These are phyloP conservation scores for Oreochromis mossambicus DNA, from an alignment of 2,797 vertebrate species.

Conservation along the genomic window DNA sequence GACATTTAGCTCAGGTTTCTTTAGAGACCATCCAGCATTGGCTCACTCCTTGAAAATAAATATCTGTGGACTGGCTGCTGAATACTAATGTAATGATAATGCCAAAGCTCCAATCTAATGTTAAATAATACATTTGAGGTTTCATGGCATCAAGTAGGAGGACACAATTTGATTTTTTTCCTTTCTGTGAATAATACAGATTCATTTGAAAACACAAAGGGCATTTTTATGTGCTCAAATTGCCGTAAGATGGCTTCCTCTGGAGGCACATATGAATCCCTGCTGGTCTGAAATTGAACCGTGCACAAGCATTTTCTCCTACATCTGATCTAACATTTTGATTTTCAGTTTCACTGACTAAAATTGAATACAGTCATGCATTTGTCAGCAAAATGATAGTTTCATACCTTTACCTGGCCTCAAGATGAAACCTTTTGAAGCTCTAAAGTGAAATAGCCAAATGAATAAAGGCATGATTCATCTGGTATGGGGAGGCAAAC, in stretches of 20 bases:
- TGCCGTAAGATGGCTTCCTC: not conserved
- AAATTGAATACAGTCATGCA: not conserved
- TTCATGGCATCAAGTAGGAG: not conserved
- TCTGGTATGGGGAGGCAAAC: not conserved
- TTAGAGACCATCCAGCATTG: not conserved
- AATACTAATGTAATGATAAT: constrained; percentile 45
- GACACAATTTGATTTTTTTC: not conserved
- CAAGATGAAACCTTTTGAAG: not conserved
- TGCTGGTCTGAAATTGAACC: not conserved
- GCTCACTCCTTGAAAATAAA: not conserved
- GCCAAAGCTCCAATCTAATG: not conserved
- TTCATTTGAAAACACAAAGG: not conserved
- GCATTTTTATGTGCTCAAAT: not conserved
- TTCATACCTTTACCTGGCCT: not conserved
- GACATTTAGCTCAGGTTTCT: constrained; percentile 41
- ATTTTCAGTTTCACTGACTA: not conserved
- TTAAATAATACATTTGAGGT: constrained; percentile 22
- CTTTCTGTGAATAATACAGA: not conserved
- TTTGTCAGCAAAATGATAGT: not conserved
- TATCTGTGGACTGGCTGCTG: not conserved
- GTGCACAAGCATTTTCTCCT: not conserved
- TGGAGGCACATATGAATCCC: not conserved
- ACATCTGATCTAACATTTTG: not conserved
- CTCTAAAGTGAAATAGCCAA: not conserved
- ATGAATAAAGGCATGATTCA: not conserved